Conservation (phyloP, 2,888 invertebrate species). For the Galerucella pusilla region DNA sequence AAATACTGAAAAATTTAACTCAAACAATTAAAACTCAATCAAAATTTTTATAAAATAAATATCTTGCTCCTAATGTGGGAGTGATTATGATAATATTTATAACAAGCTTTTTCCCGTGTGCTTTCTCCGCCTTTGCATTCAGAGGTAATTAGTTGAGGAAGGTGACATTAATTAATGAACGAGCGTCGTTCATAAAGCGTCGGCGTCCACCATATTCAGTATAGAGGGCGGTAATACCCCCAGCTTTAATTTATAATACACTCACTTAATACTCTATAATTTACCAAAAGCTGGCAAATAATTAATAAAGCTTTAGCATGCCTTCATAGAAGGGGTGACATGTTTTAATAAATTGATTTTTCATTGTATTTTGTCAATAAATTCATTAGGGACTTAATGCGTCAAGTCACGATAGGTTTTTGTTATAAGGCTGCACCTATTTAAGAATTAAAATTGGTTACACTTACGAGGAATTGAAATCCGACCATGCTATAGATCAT, state of each 20-base stretch:
- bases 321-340: constrained; percentile 46
- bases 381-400: constrained; percentile 37
- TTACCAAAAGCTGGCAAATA: constrained; percentile 51
- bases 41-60: no score
- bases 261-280: constrained; percentile 51
- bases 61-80: neutral
- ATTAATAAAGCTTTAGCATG: constrained; percentile 51
- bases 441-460: no score
- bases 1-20: no score
- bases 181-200: constrained; percentile 46
- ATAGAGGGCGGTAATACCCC: constrained; percentile 45
- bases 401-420: constrained; percentile 30
- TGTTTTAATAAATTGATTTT: constrained; percentile 52
- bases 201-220: constrained; percentile 43
- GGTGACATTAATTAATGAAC: constrained; percentile 61
- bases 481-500: no score
- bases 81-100: neutral
- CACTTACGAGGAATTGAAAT: no score
- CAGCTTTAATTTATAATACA: constrained; percentile 50
- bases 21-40: no score
- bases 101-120: neutral
- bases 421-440: neutral
- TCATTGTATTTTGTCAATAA: constrained; percentile 43
- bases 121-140: constrained; percentile 34
- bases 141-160: constrained; percentile 58